Percentiles rank a stretch among this genome's conserved stretches.
Evolutionary conservation across 2,888 invertebrate species (phyloP).

Genomic region (Apamea sordens): DNA sequence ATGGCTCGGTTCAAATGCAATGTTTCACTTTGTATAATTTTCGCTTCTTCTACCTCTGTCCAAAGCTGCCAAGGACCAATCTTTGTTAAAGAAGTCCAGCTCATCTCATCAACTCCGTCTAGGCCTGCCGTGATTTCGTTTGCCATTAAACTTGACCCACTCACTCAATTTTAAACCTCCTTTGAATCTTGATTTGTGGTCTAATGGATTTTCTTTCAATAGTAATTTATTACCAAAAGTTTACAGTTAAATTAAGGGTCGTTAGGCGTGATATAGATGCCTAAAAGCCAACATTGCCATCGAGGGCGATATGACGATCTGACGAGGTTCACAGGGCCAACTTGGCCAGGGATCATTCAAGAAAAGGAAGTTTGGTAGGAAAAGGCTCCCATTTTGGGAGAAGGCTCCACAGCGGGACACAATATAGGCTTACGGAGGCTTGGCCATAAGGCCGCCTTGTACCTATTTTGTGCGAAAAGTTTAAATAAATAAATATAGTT

Average conservation of each 20-base stretch:
- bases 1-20: constrained; percentile 28
- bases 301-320: too few relatives aligned
- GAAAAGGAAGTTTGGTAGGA: too few relatives aligned
- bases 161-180: not conserved
- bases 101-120: not conserved
- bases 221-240: not conserved
- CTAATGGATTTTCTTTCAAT: not conserved
- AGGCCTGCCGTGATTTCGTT: not conserved
- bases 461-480: too few relatives aligned
- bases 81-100: too few relatives aligned
- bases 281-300: too few relatives aligned
- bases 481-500: not conserved
- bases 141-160: not conserved
- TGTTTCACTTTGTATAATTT: constrained; percentile 41
- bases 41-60: not conserved
- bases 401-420: too few relatives aligned
- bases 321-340: too few relatives aligned
- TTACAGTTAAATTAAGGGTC: not conserved
- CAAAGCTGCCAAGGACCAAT: too few relatives aligned
- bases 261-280: not conserved
- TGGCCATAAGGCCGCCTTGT: not conserved
- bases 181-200: not conserved
- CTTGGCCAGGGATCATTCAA: too few relatives aligned
- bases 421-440: not conserved
- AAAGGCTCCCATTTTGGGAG: too few relatives aligned